These are phyloP conservation scores for Chroicocephalus ridibundus DNA, from an alignment of 2,113 vertebrate species.

Conservation along the genomic window DNA sequence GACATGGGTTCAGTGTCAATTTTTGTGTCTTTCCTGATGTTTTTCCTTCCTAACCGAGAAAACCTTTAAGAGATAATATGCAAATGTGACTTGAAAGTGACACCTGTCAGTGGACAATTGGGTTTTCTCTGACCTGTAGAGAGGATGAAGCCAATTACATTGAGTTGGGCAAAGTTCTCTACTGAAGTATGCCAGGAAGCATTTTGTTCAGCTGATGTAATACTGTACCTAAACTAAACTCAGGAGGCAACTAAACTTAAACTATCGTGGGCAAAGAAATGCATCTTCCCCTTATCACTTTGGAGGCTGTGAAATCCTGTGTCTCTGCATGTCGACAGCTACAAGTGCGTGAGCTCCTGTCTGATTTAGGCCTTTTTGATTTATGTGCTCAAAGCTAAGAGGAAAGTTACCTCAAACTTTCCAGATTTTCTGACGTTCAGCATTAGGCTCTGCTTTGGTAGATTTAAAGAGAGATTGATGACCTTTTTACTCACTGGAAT, in stretches of 20 bases:
- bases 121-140: not conserved
- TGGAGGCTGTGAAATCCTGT: not conserved
- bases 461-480: not conserved
- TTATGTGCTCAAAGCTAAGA: not conserved
- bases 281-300: not conserved
- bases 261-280: not conserved
- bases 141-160: not conserved
- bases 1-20: not conserved
- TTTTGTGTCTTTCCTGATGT: not conserved
- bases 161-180: not conserved
- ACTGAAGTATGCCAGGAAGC: fast-evolving
- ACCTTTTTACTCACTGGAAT: not conserved
- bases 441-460: not conserved
- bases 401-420: not conserved
- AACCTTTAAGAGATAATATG: not conserved
- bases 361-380: not conserved
- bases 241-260: not conserved
- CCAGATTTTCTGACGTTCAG: not conserved
- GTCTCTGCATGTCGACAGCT: not conserved
- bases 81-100: not conserved
- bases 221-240: not conserved
- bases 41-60: not conserved
- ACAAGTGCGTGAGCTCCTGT: not conserved
- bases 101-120: not conserved
- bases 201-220: not conserved